Evolutionary conservation across 2,888 invertebrate genomes (phyloP).

Genomic region (Arenicola marina): DNA sequence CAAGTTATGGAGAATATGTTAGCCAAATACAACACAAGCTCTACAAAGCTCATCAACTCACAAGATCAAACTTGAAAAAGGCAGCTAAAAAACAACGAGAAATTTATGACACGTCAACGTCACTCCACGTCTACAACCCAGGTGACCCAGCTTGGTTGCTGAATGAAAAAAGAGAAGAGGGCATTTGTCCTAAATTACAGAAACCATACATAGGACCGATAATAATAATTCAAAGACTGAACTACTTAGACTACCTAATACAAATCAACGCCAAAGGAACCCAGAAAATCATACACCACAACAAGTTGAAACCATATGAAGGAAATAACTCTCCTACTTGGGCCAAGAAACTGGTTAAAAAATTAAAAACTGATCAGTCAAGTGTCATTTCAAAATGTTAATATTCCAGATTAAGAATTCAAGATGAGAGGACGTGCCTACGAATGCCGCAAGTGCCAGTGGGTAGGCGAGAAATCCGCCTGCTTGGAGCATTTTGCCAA

Average conservation of each 20-base stretch:
- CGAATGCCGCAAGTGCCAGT: neutral
- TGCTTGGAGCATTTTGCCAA: neutral
- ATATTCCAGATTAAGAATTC: no score
- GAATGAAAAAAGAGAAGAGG: neutral
- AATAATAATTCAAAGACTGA: neutral
- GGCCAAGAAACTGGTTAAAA: neutral
- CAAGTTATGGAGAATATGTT: neutral
- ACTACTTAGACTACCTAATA: neutral
- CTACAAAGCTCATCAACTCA: neutral
- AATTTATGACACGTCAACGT: neutral
- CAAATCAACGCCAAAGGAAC: neutral
- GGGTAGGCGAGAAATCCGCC: neutral
- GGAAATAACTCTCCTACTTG: neutral
- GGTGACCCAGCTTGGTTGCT: neutral
- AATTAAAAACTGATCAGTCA: no score
- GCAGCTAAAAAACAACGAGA: neutral
- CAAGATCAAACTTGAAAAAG: neutral
- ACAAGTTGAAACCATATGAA: neutral
- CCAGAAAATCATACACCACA: neutral
- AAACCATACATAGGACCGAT: neutral
- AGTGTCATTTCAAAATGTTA: no score
- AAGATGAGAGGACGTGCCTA: no score
- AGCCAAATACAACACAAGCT: neutral
- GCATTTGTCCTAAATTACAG: neutral
- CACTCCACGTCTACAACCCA: neutral